Conservation (phyloP, 2,113 vertebrate species). For the Zonotrichia leucophrys region DNA sequence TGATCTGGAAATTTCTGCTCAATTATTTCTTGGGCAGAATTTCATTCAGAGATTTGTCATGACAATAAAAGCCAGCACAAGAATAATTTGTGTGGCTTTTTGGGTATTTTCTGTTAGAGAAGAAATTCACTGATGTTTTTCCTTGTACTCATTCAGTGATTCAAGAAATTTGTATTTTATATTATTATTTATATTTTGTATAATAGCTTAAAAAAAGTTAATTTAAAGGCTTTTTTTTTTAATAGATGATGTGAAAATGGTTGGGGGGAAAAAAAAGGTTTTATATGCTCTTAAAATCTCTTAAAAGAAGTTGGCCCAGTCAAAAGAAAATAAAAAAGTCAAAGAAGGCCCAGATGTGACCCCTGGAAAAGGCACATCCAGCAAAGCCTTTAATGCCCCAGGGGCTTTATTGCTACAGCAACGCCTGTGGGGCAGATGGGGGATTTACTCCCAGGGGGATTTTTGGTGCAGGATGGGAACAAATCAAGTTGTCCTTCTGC, state of each 20-base stretch:
- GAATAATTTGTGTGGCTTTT: not conserved
- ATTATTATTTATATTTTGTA: not conserved
- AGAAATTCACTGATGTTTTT: not conserved
- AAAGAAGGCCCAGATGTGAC: not conserved
- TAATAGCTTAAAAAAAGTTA: not conserved
- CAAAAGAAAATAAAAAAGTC: not conserved
- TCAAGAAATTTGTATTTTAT: not conserved
- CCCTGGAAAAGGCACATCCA: not conserved
- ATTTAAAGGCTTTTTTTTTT: not conserved
- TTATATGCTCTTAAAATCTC: not conserved
- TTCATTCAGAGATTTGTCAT: not conserved
- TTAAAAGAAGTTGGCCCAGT: not conserved
- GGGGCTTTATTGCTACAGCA: constrained; percentile 32
- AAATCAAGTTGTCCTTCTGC: not conserved
- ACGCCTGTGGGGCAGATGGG: not conserved
- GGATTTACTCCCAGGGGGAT: not conserved
- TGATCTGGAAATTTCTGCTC: not conserved
- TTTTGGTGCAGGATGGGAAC: not conserved
- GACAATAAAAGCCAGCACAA: not conserved
- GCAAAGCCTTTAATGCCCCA: constrained; percentile 14
- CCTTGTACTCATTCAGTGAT: not conserved
- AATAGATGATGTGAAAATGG: not conserved
- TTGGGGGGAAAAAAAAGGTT: not conserved
- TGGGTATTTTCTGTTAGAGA: not conserved
- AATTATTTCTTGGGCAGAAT: not conserved